Percentiles rank a stretch among this genome's conserved stretches.
Evolutionary conservation across 2,113 vertebrate species (phyloP).

Genomic region (Azemiops feae): DNA sequence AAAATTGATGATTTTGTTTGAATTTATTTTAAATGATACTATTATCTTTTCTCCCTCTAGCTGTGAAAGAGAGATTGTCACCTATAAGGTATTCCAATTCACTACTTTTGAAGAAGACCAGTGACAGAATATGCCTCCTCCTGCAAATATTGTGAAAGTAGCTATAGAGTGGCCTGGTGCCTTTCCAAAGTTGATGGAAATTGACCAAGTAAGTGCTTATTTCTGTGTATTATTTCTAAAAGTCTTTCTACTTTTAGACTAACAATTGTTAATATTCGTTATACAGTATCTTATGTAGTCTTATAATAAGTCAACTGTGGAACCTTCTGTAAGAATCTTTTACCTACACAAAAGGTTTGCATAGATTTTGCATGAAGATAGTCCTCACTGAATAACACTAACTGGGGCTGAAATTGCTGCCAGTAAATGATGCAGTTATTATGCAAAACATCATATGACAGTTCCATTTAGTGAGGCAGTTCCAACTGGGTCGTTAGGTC

Average conservation of each 20-base stretch:
- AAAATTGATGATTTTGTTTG: not conserved
- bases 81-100: constrained; percentile 49
- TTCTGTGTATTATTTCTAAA: not conserved
- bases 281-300: not conserved
- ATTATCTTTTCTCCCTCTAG: constrained; percentile 43
- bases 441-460: not conserved
- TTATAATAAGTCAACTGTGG: not conserved
- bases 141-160: constrained; percentile 95
- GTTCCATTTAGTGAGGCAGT: not conserved
- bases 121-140: constrained; percentile 85
- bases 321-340: not conserved
- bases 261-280: not conserved
- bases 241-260: not conserved
- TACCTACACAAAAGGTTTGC: not conserved
- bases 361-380: not conserved
- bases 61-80: constrained; percentile 59
- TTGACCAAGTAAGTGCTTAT: constrained; percentile 87
- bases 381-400: not conserved
- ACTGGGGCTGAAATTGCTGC: not conserved
- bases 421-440: not conserved
- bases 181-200: constrained; percentile 97
- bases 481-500: not conserved
- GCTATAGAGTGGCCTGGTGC: constrained; percentile 96
- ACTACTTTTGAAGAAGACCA: constrained; percentile 23
- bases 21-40: constrained; percentile 41